Evolutionary conservation across 2,888 invertebrate species (phyloP), one percentile per base, ranked within the genome.

Genomic region (Morinoia aosen): DNA sequence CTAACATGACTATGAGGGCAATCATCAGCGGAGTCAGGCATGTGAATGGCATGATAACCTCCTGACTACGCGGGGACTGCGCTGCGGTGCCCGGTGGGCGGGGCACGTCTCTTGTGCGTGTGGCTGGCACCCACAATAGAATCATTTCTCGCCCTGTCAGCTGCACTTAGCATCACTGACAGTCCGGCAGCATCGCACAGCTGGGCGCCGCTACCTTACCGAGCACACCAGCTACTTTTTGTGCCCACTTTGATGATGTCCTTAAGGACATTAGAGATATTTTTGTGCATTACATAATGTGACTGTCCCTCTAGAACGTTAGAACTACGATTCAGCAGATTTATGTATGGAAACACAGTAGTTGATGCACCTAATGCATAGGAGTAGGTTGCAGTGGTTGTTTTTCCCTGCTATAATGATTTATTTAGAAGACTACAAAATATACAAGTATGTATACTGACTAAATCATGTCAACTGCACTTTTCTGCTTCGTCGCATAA

Each of bases 131-230:
- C 90, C 90, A 90, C 90, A 90, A 90, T 40, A 90, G 90, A 14
- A 39, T 90, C 90, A 90, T 90, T 90, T 40, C 90, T 48, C 90
- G 90, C 90, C 14, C 90, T 39, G 90, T 90, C 90, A 90, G 40
- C 90, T 33, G 19, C 90, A 40, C 40, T 90, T 33, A 90, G 90
- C 90, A 19, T 90, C 90, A 90, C 40, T 40, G 90, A 76, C 76
- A 90, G 90, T 39, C 39, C 40, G 48, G 90, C 19, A 40, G 48
- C 25, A 33, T 76, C 90, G 39, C 40, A 14, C 90, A 90, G 90
- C 90, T 90, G 48, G 90, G 40, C 90, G 90, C 76, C 76, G 76
- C 33, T 76, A 76, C 76, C 76, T 76, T 33, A 25, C 25, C 76
- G 76, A 33, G 48, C 48, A 48, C 48, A 48, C 48, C 48, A n/a